Base-by-base conservation (phyloP, 2,113 vertebrate genomes). In the Actenoides hombroni region DNA sequence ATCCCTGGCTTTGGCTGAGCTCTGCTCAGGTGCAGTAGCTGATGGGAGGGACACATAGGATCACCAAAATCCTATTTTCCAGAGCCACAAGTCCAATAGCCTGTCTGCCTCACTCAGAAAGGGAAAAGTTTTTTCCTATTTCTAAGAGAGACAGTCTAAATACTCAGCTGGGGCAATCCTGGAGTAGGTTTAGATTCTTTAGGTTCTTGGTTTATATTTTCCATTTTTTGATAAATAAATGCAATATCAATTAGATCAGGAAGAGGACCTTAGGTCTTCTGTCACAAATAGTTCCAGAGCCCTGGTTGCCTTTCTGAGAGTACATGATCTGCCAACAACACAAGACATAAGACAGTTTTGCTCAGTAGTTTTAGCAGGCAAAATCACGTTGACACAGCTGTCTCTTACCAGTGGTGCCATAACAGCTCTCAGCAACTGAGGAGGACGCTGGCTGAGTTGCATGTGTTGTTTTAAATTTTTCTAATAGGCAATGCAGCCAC, bases 321-420 rank as follows among this genome's bases (percentile, higher is more conserved):
- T 48, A 28, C 0, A 2, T 11, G 21, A 39, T 48, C 35, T 59
- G 63, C 25, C 49, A 42, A 14, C 48, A 67, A 18, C 54, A 23
- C 13, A 29, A 68, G 31, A 59, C 3, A 4, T 51, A 57, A 59
- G 19, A 24, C 7, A 70, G 70, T 39, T 80, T 57, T 76, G 14
- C 28, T 57, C 24, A 16, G 24, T 44, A 57, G 21, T 73, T 83
- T 65, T 31, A 67, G 29, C 39, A 71, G 49, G 51, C 29, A 78
- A 35, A 40, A 65, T 42, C 31, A 60, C 0, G 0, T 9, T 24
- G 51, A 53, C 0, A 0, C 33, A 46, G 11, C 14, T 29, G 16
- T 31, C 13, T 79, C 29, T 78, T 60, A 37, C 39, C 42, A 11
- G n/a, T 24, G 37, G 17, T 33, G 20, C 16, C 17, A 8, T 40